Evolutionary conservation across 2,797 vertebrate species (phyloP).

Genomic region (Dicrostonyx torquatus): DNA sequence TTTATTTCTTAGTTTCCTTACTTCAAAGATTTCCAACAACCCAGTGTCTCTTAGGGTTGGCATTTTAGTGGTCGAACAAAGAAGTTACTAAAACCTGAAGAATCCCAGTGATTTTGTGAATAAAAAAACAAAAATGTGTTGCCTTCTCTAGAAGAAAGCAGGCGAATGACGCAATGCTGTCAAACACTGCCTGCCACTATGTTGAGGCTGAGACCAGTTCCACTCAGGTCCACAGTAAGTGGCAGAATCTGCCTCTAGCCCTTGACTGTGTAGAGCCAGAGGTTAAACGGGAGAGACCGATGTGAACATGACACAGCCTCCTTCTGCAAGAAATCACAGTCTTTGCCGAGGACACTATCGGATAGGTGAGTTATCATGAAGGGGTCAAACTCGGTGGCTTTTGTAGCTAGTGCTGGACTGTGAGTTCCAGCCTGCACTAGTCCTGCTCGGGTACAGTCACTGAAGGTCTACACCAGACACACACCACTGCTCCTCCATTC

Average conservation of each 20-base stretch:
- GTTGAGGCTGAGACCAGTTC: neutral
- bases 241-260: neutral
- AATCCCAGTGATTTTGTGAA: conserved; percentile 33
- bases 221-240: neutral
- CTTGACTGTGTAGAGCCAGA: neutral
- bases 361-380: neutral
- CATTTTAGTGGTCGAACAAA: neutral
- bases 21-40: conserved; percentile 31
- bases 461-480: neutral
- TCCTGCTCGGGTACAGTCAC: neutral
- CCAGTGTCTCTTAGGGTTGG: neutral
- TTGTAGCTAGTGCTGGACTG: neutral
- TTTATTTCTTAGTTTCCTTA: neutral
- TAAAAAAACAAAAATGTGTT: neutral
- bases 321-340: neutral
- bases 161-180: neutral
- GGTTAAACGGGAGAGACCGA: neutral
- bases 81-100: neutral
- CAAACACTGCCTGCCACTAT: neutral
- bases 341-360: neutral
- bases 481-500: neutral
- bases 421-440: neutral
- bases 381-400: neutral
- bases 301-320: neutral
- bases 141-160: neutral